These are phyloP conservation scores for Odontocerum albicorne DNA, from an alignment of 2,888 invertebrate genomes.

Conservation along the genomic window DNA sequence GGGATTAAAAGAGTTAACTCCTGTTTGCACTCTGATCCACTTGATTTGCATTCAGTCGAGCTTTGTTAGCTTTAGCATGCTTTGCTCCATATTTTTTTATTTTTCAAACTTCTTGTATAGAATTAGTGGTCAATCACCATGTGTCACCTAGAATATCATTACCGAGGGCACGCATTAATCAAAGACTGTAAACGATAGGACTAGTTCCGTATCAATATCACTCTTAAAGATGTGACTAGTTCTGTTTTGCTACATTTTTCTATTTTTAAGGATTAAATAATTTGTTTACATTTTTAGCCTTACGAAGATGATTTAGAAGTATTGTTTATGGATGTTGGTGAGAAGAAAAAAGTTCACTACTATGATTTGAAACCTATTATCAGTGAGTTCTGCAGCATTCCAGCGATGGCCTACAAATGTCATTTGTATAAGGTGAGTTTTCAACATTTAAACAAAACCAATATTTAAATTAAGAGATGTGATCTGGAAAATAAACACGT, in stretches of 20 bases:
- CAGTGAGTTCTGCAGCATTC: slow-evolving; percentile 5
- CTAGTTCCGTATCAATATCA: too few relatives aligned
- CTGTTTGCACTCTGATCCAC: too few relatives aligned
- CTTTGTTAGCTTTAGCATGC: too few relatives aligned
- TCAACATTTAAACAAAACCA: not conserved
- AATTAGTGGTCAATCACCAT: too few relatives aligned
- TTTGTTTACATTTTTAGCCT: not conserved
- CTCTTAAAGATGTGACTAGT: too few relatives aligned
- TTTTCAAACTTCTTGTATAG: too few relatives aligned
- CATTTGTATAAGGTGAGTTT: slow-evolving; percentile 10
- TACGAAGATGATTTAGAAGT: slow-evolving; percentile 1
- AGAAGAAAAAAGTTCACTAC: not conserved
- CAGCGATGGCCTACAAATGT: slow-evolving; percentile 10
- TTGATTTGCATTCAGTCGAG: too few relatives aligned
- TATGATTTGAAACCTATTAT: slow-evolving; percentile 7
- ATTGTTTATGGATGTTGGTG: slow-evolving; percentile 17
- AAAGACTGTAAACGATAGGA: too few relatives aligned
- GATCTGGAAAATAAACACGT: not conserved
- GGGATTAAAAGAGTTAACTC: too few relatives aligned
- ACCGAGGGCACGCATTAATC: too few relatives aligned
- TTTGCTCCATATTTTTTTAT: too few relatives aligned
- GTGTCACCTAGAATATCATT: too few relatives aligned
- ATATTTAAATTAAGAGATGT: not conserved
- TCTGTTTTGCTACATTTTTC: not conserved
- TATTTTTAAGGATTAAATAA: not conserved